Evolutionary conservation across 2,797 vertebrate species (phyloP).

Genomic region (Australoheros facetus): DNA sequence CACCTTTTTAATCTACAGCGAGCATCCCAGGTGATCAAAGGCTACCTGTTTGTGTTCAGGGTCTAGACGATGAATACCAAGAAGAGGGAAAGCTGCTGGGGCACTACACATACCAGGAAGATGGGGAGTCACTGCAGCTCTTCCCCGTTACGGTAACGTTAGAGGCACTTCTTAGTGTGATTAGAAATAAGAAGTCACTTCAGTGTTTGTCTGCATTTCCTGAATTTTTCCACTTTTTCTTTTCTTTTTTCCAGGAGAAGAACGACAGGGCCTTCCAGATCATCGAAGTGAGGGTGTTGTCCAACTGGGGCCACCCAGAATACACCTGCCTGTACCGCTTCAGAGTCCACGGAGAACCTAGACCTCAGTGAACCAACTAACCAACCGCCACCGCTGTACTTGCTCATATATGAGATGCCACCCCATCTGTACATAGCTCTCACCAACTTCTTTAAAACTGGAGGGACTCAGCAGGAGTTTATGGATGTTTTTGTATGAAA

Average conservation of each 20-base stretch:
- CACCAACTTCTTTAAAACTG: conserved; percentile 29
- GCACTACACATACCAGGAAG: conserved; percentile 87
- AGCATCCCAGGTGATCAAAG: not conserved
- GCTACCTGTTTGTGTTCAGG: conserved; percentile 75
- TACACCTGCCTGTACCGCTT: conserved; percentile 97
- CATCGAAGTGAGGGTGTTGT: conserved; percentile 91
- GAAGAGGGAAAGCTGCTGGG: conserved; percentile 90
- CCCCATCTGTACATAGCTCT: conserved; percentile 75
- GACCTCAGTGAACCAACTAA: conserved; percentile 64
- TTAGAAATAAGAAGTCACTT: not conserved
- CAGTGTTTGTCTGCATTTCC: not conserved
- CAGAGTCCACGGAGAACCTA: conserved; percentile 89
- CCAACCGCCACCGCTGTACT: not conserved
- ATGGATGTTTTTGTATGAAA: conserved; percentile 45
- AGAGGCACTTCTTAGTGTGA: not conserved
- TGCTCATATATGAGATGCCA: conserved; percentile 35
- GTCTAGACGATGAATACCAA: conserved; percentile 91
- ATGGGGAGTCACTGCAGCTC: conserved; percentile 89
- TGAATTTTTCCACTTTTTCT: not conserved
- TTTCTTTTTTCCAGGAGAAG: conserved; percentile 76
- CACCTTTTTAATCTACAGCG: not conserved
- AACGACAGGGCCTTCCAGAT: conserved; percentile 87
- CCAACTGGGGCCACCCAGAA: conserved; percentile 95
- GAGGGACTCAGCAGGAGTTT: conserved; percentile 33
- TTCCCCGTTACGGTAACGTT: conserved; percentile 86